A percentile compares a stretch with the other conserved stretches of the same genome.
phyloP scores from a whole-genome alignment of 2,113 vertebrate species.

The Neodon shergylaensis region DNA sequence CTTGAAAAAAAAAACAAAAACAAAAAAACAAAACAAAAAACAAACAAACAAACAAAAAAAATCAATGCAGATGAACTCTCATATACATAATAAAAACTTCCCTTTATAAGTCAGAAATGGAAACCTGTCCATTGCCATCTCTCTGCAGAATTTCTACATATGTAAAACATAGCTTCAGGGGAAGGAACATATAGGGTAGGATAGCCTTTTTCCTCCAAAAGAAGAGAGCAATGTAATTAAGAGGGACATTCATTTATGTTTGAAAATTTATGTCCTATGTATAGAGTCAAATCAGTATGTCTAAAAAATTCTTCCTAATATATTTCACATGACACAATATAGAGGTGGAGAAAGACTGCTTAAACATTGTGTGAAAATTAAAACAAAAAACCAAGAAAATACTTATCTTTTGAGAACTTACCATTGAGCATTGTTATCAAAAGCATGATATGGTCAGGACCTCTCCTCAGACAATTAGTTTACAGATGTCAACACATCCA shows the following conservation, averaged over 20 bases:
- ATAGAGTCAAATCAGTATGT: not conserved
- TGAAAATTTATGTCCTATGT: not conserved
- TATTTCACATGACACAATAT: not conserved
- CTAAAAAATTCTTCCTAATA: not conserved
- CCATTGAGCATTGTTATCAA: not conserved
- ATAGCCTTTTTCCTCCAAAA: not conserved
- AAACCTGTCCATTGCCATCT: not conserved
- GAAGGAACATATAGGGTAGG: not conserved
- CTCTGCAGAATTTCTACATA: not conserved
- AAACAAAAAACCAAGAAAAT: not conserved
- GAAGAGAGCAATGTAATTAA: not conserved
- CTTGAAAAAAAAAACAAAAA: too few species aligned
- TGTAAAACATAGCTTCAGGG: not conserved
- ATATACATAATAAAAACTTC: not conserved
- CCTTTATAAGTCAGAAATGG: not conserved
- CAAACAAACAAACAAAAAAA: not conserved
- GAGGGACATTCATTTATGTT: not conserved
- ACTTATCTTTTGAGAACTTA: not conserved
- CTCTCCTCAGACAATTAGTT: not conserved
- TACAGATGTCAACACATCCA: not conserved
- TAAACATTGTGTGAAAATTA: not conserved
- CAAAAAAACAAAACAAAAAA: too few species aligned
- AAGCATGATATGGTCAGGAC: not conserved
- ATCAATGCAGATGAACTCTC: not conserved
- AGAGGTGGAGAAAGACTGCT: not conserved